Base-by-base conservation (phyloP, 1,140 invertebrate species). In the Globodera ellingtonae region DNA sequence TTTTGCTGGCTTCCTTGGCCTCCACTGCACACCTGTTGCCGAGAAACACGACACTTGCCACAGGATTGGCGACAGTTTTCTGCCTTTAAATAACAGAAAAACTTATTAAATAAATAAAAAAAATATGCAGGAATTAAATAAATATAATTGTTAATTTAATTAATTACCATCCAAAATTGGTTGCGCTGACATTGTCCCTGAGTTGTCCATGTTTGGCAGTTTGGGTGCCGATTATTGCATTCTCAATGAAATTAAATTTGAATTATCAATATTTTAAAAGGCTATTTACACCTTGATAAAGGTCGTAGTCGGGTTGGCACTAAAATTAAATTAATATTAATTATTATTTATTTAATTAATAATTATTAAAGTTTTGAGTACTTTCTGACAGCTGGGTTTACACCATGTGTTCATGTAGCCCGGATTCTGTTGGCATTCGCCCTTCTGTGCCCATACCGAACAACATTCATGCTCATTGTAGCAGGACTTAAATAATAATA, bases 391-490 rank as follows among this genome's bases (percentile, higher is more conserved):
- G 46, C 76, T 81, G 35, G 83, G 80, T 65, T 86, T 86, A 71
- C 83, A 84, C 83, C 83, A 85, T 4, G 73, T 9, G 59, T 69
- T 69, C 83, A 84, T 84, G 66, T 83, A 84, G 18, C 56, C 59
- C 35, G 72, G 82, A 78, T 84, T 84, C 18, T n/a, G 62, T 47
- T 77, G 75, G 21, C 75, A 77, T 66, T 77, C 75, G n/a, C 75
- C 75, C 69, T 77, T 77, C 6, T 62, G 50, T 35, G 75, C 13
- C 75, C 75, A 77, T 18, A 77, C 75, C n/a, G 75, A 77, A 69
- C 84, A 84, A 52, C 84, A 86, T 80, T 84, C 85, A 48, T 84
- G 84, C 66, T 86, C 85, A 59, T 84, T 84, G 83, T 72, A 84
- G 62, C 84, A 84, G 62, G 59, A 75, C 50, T 79, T 35, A 35